These are phyloP conservation scores for Panurus biarmicus DNA, from an alignment of 2,113 vertebrate genomes.

Conservation along the genomic window DNA sequence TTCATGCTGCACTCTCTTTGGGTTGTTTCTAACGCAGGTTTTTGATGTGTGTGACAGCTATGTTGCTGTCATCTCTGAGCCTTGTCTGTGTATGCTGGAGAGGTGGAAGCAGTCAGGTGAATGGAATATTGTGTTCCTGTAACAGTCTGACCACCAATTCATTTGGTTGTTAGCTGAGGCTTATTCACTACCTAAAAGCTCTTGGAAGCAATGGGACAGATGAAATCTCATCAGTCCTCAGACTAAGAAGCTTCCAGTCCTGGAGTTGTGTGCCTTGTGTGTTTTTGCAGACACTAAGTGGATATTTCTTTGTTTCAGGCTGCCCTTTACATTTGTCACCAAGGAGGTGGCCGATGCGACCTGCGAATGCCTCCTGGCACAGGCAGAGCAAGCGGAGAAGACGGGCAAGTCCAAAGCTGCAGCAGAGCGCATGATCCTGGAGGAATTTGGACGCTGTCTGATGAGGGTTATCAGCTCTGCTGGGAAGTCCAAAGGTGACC, in stretches of 20 bases:
- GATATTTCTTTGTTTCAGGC: slow-evolving; percentile 64
- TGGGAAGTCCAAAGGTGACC: slow-evolving; percentile 91
- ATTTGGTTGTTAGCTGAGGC: background rate
- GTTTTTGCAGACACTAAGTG: background rate
- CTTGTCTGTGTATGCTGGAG: background rate
- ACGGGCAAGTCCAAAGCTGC: slow-evolving; percentile 81
- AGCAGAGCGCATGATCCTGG: slow-evolving; percentile 90
- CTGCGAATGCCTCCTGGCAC: slow-evolving; percentile 91
- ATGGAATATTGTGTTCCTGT: background rate
- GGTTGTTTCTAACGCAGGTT: background rate
- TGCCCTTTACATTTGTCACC: slow-evolving; percentile 94
- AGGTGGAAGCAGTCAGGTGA: background rate
- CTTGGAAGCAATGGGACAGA: background rate
- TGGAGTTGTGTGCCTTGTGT: background rate
- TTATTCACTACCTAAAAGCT: background rate
- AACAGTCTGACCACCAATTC: background rate
- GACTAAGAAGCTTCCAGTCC: background rate
- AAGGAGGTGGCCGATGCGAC: slow-evolving; percentile 96
- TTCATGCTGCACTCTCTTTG: background rate
- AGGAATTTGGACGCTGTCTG: slow-evolving; percentile 97
- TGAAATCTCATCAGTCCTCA: background rate
- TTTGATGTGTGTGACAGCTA: background rate
- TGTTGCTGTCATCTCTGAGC: background rate
- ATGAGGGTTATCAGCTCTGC: slow-evolving; percentile 96
- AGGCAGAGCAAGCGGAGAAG: slow-evolving; percentile 88